Evolutionary conservation across 2,113 vertebrate species (phyloP), one percentile per base, ranked within the genome.

Genomic region (Helogale parvula): DNA sequence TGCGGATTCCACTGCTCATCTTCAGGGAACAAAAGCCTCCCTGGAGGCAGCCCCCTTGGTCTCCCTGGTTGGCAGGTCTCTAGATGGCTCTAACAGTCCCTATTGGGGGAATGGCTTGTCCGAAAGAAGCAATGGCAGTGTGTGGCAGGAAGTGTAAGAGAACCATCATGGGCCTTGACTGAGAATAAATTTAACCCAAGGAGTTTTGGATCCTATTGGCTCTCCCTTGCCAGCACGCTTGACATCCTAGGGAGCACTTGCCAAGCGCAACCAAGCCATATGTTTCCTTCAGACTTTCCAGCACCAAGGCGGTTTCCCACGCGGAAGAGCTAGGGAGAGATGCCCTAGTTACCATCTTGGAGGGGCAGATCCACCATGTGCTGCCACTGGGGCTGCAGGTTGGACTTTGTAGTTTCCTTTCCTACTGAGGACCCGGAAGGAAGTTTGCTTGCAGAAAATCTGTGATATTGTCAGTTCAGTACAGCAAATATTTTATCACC

Each of bases 1-100:
- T 71, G 12, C 89, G 66, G 31, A 97, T 91, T 7, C 29, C 76
- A 50, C 50, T 81, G 83, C 63, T 94, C 63, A 65, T 9, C 90
- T 45, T 88, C 25, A 57, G n/a, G 27, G 17, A 41, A 93, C 15
- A 13, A 90, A 31, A 85, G 71, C 19, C 85, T 87, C n/a, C 35
- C 3, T 27, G 6, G 45, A 69, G 80, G 7, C 5, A 38, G 27
- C 23, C 66, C 11, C 1, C 65, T 11, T 77, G 87, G 69, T 12
- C 45, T 77, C 74, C 23, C 45, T 8, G 38, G 16, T 71, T 74
- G 77, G 0, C 88, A 95, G 35, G 60, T 35, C 38, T 27, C 94
- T 74, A 47, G 41, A 82, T 77, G 69, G 57, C 74, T 68, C 4
- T 11, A 31, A 89, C 54, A 94, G 92, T 76, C 74, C 25, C 41